Percentiles rank a stretch among this genome's conserved stretches.
These are phyloP conservation scores for Ruditapes philippinarum DNA, from an alignment of 1,140 invertebrate genomes.

Conservation along the genomic window DNA sequence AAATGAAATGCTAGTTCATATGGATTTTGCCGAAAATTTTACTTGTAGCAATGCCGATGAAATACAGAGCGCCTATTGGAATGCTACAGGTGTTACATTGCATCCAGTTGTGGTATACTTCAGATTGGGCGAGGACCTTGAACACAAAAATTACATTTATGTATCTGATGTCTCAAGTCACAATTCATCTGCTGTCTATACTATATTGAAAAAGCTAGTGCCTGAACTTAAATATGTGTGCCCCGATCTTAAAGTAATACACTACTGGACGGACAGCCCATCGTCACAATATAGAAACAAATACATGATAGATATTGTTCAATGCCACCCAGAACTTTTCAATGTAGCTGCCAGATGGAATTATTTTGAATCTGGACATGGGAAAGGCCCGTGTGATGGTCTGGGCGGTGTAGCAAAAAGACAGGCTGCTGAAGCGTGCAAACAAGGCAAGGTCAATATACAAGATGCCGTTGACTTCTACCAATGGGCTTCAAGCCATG, in stretches of 20 bases:
- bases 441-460: too few relatives aligned
- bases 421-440: too few relatives aligned
- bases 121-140: not conserved
- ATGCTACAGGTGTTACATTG: slow-evolving; percentile 53
- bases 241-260: slow-evolving; percentile 28
- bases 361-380: too few relatives aligned
- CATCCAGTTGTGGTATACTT: slow-evolving; percentile 68
- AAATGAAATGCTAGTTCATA: slow-evolving; percentile 52
- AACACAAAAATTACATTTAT: slow-evolving; percentile 58
- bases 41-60: slow-evolving; percentile 64
- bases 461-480: too few relatives aligned
- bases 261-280: slow-evolving; percentile 72
- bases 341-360: too few relatives aligned
- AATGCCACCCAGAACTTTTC: too few relatives aligned
- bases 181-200: slow-evolving; percentile 52
- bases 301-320: too few relatives aligned
- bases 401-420: too few relatives aligned
- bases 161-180: slow-evolving; percentile 65
- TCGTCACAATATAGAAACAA: too few relatives aligned
- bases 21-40: slow-evolving; percentile 73
- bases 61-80: slow-evolving; percentile 71
- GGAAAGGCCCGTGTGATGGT: too few relatives aligned
- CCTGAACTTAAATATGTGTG: slow-evolving; percentile 31
- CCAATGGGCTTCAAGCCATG: too few relatives aligned
- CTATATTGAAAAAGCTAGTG: slow-evolving; percentile 62